Conservation (phyloP, 2,888 invertebrate species). For the Drosophila birchii region DNA sequence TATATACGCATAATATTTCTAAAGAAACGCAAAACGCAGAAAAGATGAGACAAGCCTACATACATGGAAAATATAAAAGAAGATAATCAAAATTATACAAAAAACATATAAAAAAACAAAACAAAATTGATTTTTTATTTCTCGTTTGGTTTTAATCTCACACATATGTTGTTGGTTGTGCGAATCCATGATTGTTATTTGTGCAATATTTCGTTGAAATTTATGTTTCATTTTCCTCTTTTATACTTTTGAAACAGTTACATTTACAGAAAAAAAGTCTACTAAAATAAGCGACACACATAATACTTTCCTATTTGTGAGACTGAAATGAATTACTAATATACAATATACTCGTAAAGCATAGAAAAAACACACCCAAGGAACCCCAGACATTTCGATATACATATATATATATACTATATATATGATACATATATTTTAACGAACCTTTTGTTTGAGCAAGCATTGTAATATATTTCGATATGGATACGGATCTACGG, state of each 20-base stretch:
- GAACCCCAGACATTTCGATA: constrained; percentile 45
- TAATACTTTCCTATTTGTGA: constrained; percentile 78
- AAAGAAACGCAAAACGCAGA: constrained; percentile 41
- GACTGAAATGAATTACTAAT: constrained; percentile 73
- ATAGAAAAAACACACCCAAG: constrained; percentile 25
- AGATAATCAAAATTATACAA: constrained; percentile 78
- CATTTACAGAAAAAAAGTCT: constrained; percentile 10
- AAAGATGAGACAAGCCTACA: constrained; percentile 61
- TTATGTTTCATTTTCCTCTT: neutral
- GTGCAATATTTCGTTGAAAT: constrained; percentile 30
- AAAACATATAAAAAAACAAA: constrained; percentile 35
- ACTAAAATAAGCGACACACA: constrained; percentile 51
- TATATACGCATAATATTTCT: constrained; percentile 47
- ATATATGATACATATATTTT: constrained; percentile 49
- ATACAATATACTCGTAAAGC: constrained; percentile 62
- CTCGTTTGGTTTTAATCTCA: constrained; percentile 41
- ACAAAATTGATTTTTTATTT: constrained; percentile 69
- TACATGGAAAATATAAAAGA: constrained; percentile 80
- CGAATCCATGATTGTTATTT: constrained; percentile 10
- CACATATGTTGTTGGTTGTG: constrained; percentile 56
- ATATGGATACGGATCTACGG: constrained; percentile 20
- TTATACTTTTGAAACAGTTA: constrained; percentile 12
- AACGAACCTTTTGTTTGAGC: constrained; percentile 34
- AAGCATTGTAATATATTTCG: constrained; percentile 65
- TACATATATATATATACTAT: constrained; percentile 41